phyloP scores from a whole-genome alignment of 2,888 invertebrate genomes.

The Cerastis rubricosa region DNA sequence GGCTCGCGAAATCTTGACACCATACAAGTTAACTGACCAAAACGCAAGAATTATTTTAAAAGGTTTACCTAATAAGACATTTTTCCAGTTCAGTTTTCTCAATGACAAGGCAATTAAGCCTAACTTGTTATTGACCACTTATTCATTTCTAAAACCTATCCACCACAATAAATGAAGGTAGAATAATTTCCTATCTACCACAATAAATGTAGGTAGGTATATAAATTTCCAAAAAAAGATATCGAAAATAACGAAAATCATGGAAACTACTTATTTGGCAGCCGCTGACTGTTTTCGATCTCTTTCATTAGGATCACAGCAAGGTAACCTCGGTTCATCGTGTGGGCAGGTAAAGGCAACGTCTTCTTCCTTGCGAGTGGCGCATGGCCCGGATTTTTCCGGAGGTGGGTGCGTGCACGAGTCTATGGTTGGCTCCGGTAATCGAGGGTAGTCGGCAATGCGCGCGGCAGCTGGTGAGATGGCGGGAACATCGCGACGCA shows the following conservation, averaged over 20 bases:
- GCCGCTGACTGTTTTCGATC: slow-evolving; percentile 23
- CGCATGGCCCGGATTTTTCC: slow-evolving; percentile 74
- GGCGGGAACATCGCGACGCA: slow-evolving; percentile 80
- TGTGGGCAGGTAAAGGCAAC: slow-evolving; percentile 85
- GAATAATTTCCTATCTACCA: neutral
- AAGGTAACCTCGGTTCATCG: slow-evolving; percentile 77
- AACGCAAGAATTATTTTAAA: neutral
- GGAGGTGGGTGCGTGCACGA: slow-evolving; percentile 75
- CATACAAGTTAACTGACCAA: neutral
- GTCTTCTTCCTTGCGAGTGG: slow-evolving; percentile 78
- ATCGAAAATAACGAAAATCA: neutral
- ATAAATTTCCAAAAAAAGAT: neutral
- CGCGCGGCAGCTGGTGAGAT: slow-evolving; percentile 84
- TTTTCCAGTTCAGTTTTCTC: neutral
- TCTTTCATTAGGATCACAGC: slow-evolving; percentile 78
- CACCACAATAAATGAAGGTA: neutral
- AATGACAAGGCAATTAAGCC: neutral
- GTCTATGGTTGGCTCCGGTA: slow-evolving; percentile 71
- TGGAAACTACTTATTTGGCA: slow-evolving; percentile 16
- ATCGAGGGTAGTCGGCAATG: slow-evolving; percentile 74
- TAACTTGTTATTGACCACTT: neutral
- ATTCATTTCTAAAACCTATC: neutral
- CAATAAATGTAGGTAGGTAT: neutral
- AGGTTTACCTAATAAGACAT: neutral
- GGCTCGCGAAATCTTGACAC: neutral